phyloP scores from a whole-genome alignment of 2,888 invertebrate species.

The Aquatica leii region DNA sequence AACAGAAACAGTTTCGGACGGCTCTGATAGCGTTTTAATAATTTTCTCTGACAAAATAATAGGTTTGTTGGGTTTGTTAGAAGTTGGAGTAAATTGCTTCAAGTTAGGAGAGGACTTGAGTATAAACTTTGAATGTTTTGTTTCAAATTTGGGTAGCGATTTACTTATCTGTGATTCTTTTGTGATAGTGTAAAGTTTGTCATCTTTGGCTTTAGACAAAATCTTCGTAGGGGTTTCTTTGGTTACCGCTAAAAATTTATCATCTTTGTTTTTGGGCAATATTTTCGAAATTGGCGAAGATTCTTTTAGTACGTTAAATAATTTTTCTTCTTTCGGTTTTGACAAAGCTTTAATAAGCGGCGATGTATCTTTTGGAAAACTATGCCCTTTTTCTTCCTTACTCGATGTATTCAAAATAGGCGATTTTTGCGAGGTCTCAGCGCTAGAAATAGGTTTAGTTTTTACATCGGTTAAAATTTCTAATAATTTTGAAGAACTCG shows the following conservation, averaged over 20 bases:
- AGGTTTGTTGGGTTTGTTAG: slow-evolving; percentile 48
- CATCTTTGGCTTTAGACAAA: background rate
- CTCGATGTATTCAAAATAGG: background rate
- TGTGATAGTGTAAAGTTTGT: slow-evolving; percentile 4
- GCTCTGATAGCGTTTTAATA: slow-evolving; percentile 50
- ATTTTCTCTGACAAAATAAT: slow-evolving; percentile 58
- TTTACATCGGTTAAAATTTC: slow-evolving; percentile 66
- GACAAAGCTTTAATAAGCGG: background rate
- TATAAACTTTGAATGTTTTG: slow-evolving; percentile 33
- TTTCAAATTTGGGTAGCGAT: slow-evolving; percentile 23
- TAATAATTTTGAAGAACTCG: slow-evolving; percentile 65
- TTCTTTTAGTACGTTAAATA: background rate
- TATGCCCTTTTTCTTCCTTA: no score
- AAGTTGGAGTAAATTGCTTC: slow-evolving; percentile 16
- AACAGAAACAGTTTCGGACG: slow-evolving; percentile 46
- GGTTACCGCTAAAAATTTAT: background rate
- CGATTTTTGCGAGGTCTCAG: background rate
- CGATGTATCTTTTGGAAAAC: no score
- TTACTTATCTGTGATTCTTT: background rate
- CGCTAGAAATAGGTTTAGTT: slow-evolving; percentile 50
- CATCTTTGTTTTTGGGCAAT: background rate
- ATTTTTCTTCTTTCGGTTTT: background rate
- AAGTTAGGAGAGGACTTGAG: slow-evolving; percentile 16
- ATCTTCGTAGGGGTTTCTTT: background rate
- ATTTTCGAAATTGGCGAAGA: background rate